phyloP scores from a whole-genome alignment of 2,113 vertebrate species.

The Girardinichthys multiradiatus region DNA sequence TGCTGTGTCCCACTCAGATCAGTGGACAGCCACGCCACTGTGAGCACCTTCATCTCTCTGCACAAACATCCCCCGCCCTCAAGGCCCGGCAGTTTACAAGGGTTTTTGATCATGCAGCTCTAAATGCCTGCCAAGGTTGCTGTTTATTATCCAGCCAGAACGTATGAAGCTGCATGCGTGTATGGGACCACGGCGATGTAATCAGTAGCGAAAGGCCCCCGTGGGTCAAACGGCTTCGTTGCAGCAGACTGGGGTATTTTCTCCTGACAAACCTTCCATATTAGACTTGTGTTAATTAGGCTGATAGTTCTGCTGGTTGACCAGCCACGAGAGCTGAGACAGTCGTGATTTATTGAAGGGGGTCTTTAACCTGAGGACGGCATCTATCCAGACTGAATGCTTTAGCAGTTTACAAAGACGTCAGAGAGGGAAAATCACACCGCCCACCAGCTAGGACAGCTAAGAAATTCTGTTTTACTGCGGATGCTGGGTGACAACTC shows the following conservation, averaged over 20 bases:
- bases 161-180: slow-evolving; percentile 4
- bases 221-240: slow-evolving; percentile 2
- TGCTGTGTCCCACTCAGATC: slow-evolving; percentile 39
- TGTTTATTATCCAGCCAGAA: background rate
- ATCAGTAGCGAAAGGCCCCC: slow-evolving; percentile 31
- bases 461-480: slow-evolving; percentile 20
- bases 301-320: slow-evolving; percentile 49
- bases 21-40: slow-evolving; percentile 26
- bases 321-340: slow-evolving; percentile 9
- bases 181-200: slow-evolving; percentile 10
- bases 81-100: slow-evolving; percentile 3
- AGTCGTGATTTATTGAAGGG: slow-evolving; percentile 47
- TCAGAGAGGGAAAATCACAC: slow-evolving; percentile 58
- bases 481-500: background rate
- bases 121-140: background rate
- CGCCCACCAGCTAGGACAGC: slow-evolving; percentile 33
- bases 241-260: slow-evolving; percentile 28
- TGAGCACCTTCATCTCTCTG: slow-evolving; percentile 13
- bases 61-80: background rate
- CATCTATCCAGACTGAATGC: slow-evolving; percentile 42
- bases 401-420: slow-evolving; percentile 23
- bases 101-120: slow-evolving; percentile 16
- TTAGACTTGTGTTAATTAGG: slow-evolving; percentile 57
- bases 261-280: slow-evolving; percentile 28
- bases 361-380: slow-evolving; percentile 24